A percentile compares a stretch with the other conserved stretches of the same genome.
Conservation (phyloP, 1,140 invertebrate species). For the Anthonomus grandis region DNA sequence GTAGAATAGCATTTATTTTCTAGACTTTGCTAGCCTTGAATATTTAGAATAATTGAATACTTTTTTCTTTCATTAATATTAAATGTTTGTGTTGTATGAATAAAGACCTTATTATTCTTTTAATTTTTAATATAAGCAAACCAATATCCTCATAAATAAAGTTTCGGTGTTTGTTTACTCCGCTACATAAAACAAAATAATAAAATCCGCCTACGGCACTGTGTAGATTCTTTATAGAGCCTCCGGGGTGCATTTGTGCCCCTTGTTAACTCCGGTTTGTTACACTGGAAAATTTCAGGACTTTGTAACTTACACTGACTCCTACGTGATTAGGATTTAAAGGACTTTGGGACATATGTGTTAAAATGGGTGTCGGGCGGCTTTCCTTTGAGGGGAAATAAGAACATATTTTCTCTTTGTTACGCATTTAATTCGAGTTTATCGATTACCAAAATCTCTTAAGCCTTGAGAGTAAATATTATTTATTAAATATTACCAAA, state of each 20-base stretch:
- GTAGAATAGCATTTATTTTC: too few relatives aligned
- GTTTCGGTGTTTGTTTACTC: too few relatives aligned
- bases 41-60: too few relatives aligned
- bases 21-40: too few relatives aligned
- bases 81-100: too few relatives aligned
- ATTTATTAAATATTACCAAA: slow-evolving; percentile 28
- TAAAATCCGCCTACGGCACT: slow-evolving; percentile 7
- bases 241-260: slow-evolving; percentile 30
- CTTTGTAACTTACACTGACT: slow-evolving; percentile 31
- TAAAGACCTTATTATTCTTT: too few relatives aligned
- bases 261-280: slow-evolving; percentile 37
- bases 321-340: slow-evolving; percentile 26
- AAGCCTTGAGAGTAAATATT: neutral
- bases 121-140: too few relatives aligned
- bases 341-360: slow-evolving; percentile 15
- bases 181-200: too few relatives aligned
- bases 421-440: neutral
- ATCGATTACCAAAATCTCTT: neutral
- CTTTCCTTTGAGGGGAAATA: slow-evolving; percentile 20
- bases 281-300: slow-evolving; percentile 36
- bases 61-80: too few relatives aligned
- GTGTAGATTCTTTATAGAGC: slow-evolving; percentile 20
- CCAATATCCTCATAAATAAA: too few relatives aligned
- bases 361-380: too few relatives aligned
- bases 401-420: slow-evolving; percentile 3